Base-by-base conservation (phyloP, 2,113 vertebrate genomes). In the Pelusios castaneus region DNA sequence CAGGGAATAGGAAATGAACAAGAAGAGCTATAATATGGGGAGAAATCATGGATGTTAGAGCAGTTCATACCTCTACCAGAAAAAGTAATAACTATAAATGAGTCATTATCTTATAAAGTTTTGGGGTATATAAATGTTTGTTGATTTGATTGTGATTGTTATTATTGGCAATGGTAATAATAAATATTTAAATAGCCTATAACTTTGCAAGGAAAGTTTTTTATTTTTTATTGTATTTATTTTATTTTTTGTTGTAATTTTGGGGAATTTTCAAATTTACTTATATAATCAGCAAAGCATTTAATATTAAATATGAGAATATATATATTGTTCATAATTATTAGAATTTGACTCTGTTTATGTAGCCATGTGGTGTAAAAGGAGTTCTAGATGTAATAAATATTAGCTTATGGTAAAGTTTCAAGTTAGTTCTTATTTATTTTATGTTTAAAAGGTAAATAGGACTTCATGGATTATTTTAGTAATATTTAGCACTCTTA, bases 1-100 rank as follows among this genome's bases (percentile, higher is more conserved):
- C 96, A 93, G 98, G 98, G 98, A 98, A 98, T 97, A 97, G 80
- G 73, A 87, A 79, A 94, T 97, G 94, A 97, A 97, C 95, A 94
- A 88, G 93, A 85, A 90, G 94, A 95, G 95, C 81, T n/a, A 84
- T 45, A 87, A 86, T 70, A 22, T 29, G 43, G 90, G 92, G 94
- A 95, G 91, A 84, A 91, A 29, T 29, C 84, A 78, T 56, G 89
- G 80, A 95, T 89, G 1, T 95, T 93, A 86, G 83, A 47, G 47
- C 47, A 49, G 82, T 56, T 94, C 87, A 49, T 80, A 5, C 43
- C 47, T 95, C 75, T 63, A 81, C 85, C 93, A 88, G 87, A 25
- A 49, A 89, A 81, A 94, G 76, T 16, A 87, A n/a, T 27, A 16
- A 86, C 22, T 56, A 92, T 92, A 84, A 96, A 93, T 60, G 94